Conservation (phyloP, 2,888 invertebrate species). For the Ligdia adustata region DNA sequence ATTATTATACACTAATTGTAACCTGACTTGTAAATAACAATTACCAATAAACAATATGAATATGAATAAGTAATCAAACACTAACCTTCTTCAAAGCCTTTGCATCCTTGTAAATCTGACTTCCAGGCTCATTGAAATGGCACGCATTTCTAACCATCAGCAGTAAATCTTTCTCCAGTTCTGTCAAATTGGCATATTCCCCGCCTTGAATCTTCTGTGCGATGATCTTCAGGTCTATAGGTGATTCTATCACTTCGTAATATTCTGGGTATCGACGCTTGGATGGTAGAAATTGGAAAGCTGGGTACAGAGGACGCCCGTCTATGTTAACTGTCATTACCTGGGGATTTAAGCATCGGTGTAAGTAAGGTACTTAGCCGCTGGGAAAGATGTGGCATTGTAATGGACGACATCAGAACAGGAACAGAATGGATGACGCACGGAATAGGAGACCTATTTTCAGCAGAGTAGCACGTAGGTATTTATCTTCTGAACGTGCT, state of each 20-base stretch:
- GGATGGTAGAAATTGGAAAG: slow-evolving; percentile 96
- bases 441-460: no score
- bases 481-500: no score
- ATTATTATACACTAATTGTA: no score
- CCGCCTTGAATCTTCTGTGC: slow-evolving; percentile 94
- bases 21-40: no score
- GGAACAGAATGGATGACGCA: no score
- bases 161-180: slow-evolving; percentile 95
- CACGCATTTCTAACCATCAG: slow-evolving; percentile 98
- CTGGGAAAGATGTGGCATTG: no score
- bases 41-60: no score
- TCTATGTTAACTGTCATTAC: slow-evolving; percentile 95
- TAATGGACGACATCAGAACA: no score
- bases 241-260: slow-evolving; percentile 96
- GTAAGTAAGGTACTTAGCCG: no score
- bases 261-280: slow-evolving; percentile 97
- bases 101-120: slow-evolving; percentile 98
- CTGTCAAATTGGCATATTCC: slow-evolving; percentile 90
- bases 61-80: no score
- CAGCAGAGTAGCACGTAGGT: no score
- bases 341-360: slow-evolving; percentile 48
- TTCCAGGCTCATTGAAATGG: slow-evolving; percentile 97
- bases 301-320: slow-evolving; percentile 92
- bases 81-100: slow-evolving; percentile 93
- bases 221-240: slow-evolving; percentile 97